A percentile compares a stretch with the other conserved stretches of the same genome.
Evolutionary conservation across 1,140 invertebrate genomes (phyloP).

Genomic region (Callitettix versicolor): DNA sequence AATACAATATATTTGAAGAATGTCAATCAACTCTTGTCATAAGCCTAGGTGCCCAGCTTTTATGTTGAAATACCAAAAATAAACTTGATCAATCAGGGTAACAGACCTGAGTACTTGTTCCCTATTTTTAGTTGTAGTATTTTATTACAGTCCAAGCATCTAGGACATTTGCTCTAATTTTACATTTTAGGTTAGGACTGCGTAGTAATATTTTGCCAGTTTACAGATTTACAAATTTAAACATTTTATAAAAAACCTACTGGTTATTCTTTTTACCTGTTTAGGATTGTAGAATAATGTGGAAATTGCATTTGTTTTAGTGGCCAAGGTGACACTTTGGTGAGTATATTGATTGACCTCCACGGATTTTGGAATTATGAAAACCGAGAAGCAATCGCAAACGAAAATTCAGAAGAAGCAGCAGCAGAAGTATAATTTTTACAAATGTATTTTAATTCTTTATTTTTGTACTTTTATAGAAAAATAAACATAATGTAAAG

Average conservation of each 20-base stretch:
- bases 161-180: no score
- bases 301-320: constrained; percentile 46
- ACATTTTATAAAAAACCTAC: background rate
- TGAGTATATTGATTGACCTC: constrained; percentile 89
- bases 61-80: background rate
- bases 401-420: constrained; percentile 34
- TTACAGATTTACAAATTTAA: background rate
- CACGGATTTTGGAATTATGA: constrained; percentile 96
- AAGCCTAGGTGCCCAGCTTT: background rate
- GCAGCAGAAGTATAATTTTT: no score
- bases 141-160: no score
- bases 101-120: no score
- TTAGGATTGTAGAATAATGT: no score
- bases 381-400: constrained; percentile 69
- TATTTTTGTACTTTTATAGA: no score
- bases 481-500: no score
- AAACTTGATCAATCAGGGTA: no score
- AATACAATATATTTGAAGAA: background rate
- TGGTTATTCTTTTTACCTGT: background rate
- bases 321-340: constrained; percentile 85
- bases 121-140: no score
- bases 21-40: background rate
- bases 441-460: no score
- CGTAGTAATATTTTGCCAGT: no score
- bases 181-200: no score